These are phyloP conservation scores for Cheilinus undulatus DNA, from an alignment of 2,113 vertebrate genomes.

Conservation along the genomic window DNA sequence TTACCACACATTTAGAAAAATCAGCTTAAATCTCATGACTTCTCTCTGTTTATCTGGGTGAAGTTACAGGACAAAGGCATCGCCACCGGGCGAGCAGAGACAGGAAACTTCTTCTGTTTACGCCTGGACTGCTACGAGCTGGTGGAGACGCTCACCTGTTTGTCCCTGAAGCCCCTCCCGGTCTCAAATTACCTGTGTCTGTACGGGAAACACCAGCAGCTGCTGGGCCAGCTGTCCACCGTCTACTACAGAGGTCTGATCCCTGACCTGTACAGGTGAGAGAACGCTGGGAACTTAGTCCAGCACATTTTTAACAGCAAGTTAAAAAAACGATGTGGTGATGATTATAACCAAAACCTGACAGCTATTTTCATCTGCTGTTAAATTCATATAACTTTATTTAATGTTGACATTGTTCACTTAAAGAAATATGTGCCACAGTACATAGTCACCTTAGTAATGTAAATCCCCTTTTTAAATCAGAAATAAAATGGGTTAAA, in stretches of 20 bases:
- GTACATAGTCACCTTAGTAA: too few species aligned
- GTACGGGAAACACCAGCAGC: conserved; percentile 89
- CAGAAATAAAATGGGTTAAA: too few species aligned
- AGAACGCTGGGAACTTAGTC: not conserved
- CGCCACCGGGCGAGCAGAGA: conserved; percentile 81
- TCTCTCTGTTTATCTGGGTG: not conserved
- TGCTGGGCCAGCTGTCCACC: conserved; percentile 88
- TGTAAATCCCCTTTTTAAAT: too few species aligned
- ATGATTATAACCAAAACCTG: too few species aligned
- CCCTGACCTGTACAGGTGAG: conserved; percentile 91
- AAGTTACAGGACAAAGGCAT: conserved; percentile 83
- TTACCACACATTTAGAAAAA: not conserved
- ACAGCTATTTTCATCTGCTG: too few species aligned
- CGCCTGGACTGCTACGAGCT: conserved; percentile 79
- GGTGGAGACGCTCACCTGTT: conserved; percentile 91
- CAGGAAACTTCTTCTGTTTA: conserved; percentile 90
- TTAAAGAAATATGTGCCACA: too few species aligned
- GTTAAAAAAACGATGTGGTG: too few species aligned
- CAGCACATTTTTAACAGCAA: too few species aligned
- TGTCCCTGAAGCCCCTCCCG: conserved; percentile 87
- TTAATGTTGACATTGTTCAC: too few species aligned
- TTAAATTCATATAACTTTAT: too few species aligned
- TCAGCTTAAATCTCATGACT: too few species aligned
- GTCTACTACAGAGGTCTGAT: conserved; percentile 83
- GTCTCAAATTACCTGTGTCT: conserved; percentile 88